Evolutionary conservation across 2,888 invertebrate species (phyloP).

Genomic region (Sarcophaga variegata): DNA sequence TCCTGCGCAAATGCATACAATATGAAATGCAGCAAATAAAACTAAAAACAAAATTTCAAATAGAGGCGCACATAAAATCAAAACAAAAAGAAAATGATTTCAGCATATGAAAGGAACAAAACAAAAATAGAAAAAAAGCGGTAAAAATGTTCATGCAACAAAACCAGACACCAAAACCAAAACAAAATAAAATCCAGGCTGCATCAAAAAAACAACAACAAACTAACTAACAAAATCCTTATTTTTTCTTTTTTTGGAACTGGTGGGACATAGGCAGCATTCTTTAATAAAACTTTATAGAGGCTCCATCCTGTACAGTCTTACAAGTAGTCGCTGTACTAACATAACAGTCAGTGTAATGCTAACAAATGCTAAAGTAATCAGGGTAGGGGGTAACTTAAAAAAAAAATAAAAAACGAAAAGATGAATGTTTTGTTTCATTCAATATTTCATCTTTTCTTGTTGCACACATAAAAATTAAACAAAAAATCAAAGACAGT

Average conservation of each 20-base stretch:
- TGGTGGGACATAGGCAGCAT: no score
- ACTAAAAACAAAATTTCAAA: constrained; percentile 60
- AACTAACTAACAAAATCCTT: constrained; percentile 53
- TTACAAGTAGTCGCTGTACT: neutral
- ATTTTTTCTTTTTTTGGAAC: neutral
- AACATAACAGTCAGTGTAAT: neutral
- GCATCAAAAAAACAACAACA: constrained; percentile 5
- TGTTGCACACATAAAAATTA: constrained; percentile 12
- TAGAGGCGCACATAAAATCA: neutral
- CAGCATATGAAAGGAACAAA: neutral
- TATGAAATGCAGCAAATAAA: constrained; percentile 66
- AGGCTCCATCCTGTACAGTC: no score
- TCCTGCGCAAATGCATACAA: constrained; percentile 70
- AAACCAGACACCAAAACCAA: constrained; percentile 42
- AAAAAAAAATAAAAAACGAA: neutral
- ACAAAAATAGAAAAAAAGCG: constrained; percentile 38
- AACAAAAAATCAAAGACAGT: constrained; percentile 59
- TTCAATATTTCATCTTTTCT: constrained; percentile 3
- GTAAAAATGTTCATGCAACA: constrained; percentile 39
- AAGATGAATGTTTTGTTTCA: neutral
- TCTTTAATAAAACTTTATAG: no score
- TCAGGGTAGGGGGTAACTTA: neutral
- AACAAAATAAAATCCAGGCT: constrained; percentile 2
- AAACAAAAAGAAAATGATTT: neutral
- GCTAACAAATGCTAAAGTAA: neutral